These are phyloP conservation scores for Danio aesculapii DNA, from an alignment of 2,797 vertebrate genomes.

Conservation along the genomic window DNA sequence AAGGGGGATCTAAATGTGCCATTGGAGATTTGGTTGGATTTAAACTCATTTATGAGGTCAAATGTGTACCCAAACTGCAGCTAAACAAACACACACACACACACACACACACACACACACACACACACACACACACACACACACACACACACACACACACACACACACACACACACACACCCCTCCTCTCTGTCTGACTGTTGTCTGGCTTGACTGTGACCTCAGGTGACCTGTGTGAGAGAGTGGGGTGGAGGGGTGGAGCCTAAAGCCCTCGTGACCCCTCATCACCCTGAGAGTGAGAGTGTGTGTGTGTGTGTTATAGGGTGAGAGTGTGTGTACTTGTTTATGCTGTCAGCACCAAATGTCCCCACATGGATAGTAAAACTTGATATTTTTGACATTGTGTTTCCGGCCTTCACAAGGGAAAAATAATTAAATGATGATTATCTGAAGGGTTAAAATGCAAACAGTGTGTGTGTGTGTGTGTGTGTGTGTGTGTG, in stretches of 20 bases:
- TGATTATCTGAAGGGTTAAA: no score
- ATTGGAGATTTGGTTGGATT: background rate
- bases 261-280: slow-evolving; percentile 5
- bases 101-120: slow-evolving; percentile 1
- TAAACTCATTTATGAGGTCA: background rate
- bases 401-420: no score
- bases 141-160: slow-evolving; percentile 6
- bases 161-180: slow-evolving; percentile 1
- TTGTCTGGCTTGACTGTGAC: slow-evolving; percentile 61
- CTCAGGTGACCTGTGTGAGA: slow-evolving; percentile 39
- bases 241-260: slow-evolving; percentile 35
- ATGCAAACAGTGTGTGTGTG: no score
- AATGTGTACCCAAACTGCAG: slow-evolving; percentile 4
- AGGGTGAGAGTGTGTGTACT: background rate
- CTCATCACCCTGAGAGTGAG: slow-evolving; percentile 29
- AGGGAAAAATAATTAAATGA: no score
- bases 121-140: slow-evolving; percentile 1
- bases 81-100: slow-evolving; percentile 38
- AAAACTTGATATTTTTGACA: background rate
- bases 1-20: background rate
- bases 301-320: background rate
- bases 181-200: slow-evolving; percentile 53
- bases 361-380: background rate
- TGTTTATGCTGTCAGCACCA: background rate
- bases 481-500: no score